Base-by-base conservation (phyloP, 2,113 vertebrate species). In the Tachysurus vachellii region DNA sequence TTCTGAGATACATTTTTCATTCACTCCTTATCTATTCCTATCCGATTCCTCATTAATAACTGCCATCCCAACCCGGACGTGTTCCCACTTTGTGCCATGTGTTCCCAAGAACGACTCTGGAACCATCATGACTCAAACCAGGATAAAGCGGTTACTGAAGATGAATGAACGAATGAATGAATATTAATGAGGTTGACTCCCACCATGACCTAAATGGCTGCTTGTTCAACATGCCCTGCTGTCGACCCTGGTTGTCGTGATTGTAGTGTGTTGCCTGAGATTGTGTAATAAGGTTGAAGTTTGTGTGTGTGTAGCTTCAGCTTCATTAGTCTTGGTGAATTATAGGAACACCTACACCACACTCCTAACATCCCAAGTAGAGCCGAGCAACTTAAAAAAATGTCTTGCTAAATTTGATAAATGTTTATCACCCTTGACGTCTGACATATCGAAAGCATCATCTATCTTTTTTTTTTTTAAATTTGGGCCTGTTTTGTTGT, bases 161-260 rank as follows among this genome's bases (percentile, higher is more conserved):
- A 79, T 47, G 71, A 44, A 47, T 75, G 71, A 73, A 73, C 50
- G 42, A 76, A 76, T 79, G 53, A 56, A 31, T 79, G n/a, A 79
- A 79, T 79, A 31, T 17, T 79, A 79, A 79, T 79, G 50, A 77
- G 26, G 23, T 28, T 77, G 50, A 54, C 26, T 54, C 50, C n/a
- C n/a, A 0, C n/a, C n/a, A 79, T 17, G 76, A 31, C n/a, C 19
- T 56, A 19, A 56, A 56, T 56, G n/a, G 26, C 76, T 79, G 50
- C 76, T 31, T 79, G 76, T 79, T 79, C 53, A 56, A 56, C 76
- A 79, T 79, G 53, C 76, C 76, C 50, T 31, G 76, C 73, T 76
- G 73, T n/a, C n/a, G 44, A 76, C 73, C 73, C 73, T 23, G 44
- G 5, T 44, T 44, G 59, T 44, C 80, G 1, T 62, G 26, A 16